Evolutionary conservation across 2,797 vertebrate species (phyloP).

Genomic region (Benthosema pterotum): DNA sequence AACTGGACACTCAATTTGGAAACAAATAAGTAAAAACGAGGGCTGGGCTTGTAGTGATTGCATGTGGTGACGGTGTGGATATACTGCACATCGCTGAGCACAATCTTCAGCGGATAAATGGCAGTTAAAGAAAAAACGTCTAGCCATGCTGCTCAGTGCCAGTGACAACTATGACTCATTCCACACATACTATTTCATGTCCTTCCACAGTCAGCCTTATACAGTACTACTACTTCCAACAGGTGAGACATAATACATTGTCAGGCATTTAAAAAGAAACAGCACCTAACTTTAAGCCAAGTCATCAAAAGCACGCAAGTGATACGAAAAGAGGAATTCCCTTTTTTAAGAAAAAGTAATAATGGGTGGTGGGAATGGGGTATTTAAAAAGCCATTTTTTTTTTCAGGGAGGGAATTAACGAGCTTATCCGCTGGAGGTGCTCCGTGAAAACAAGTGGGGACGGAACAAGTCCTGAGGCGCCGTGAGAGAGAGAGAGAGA

Average conservation of each 20-base stretch:
- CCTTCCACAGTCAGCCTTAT: slow-evolving; percentile 5
- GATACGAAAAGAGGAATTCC: slow-evolving; percentile 44
- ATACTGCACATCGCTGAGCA: too few relatives aligned
- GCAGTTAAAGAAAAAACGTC: too few relatives aligned
- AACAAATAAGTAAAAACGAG: too few relatives aligned
- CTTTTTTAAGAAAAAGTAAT: slow-evolving; percentile 13
- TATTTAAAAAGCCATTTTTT: slow-evolving; percentile 43
- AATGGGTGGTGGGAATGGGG: slow-evolving; percentile 53
- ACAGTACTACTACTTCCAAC: background rate
- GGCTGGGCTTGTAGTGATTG: too few relatives aligned
- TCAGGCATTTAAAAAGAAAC: slow-evolving; percentile 44
- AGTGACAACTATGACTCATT: too few relatives aligned
- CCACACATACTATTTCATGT: too few relatives aligned
- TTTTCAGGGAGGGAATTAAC: slow-evolving; percentile 66
- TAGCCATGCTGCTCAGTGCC: too few relatives aligned
- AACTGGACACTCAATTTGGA: too few relatives aligned
- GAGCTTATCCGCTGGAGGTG: slow-evolving; percentile 60
- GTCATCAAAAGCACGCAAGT: slow-evolving; percentile 40
- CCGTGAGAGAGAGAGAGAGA: slow-evolving; percentile 20
- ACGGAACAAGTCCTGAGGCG: slow-evolving; percentile 54
- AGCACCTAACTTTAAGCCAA: slow-evolving; percentile 44
- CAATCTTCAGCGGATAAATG: too few relatives aligned
- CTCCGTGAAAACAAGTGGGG: slow-evolving; percentile 62
- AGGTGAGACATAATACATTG: slow-evolving; percentile 14
- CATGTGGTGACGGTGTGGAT: too few relatives aligned